Percentiles rank a stretch among this genome's conserved stretches.
These are phyloP conservation scores for Diarsia mendica DNA, from an alignment of 2,888 invertebrate species.

Conservation along the genomic window DNA sequence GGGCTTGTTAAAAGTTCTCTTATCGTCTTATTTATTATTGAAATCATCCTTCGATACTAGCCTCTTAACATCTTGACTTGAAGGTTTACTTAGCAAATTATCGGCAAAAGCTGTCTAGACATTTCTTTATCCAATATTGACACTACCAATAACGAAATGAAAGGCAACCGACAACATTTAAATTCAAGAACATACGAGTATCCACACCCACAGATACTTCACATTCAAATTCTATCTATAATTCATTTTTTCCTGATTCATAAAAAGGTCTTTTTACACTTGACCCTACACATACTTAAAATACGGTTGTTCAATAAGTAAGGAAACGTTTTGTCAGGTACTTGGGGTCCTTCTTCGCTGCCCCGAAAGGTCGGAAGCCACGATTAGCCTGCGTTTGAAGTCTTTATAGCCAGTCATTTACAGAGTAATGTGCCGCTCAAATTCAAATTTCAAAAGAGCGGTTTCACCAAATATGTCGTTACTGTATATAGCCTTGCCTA, in stretches of 20 bases:
- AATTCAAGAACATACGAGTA: constrained; percentile 31
- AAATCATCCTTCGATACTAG: background rate
- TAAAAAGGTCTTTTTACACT: constrained; percentile 66
- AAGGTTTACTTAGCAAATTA: background rate
- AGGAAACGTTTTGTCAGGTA: constrained; percentile 82
- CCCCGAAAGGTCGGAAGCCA: constrained; percentile 87
- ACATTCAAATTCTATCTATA: constrained; percentile 50
- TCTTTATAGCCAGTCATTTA: constrained; percentile 88
- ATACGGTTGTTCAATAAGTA: constrained; percentile 79
- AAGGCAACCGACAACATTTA: constrained; percentile 2
- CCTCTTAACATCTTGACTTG: background rate
- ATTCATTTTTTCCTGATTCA: constrained; percentile 58
- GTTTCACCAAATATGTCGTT: constrained; percentile 79
- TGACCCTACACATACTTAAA: constrained; percentile 76
- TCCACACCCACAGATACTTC: constrained; percentile 31
- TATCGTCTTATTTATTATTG: background rate
- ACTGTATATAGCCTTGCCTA: constrained; percentile 68
- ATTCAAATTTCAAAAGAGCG: constrained; percentile 86
- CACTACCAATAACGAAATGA: constrained; percentile 17
- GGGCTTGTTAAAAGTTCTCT: background rate
- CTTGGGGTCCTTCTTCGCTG: constrained; percentile 81
- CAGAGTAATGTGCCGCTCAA: constrained; percentile 86
- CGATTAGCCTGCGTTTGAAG: constrained; percentile 89
- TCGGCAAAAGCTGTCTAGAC: background rate
- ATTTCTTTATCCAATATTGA: constrained; percentile 3